Percentiles rank a stretch among this genome's conserved stretches.
Evolutionary conservation across 2,113 vertebrate genomes (phyloP).

Genomic region (Brachypteracias leptosomus): DNA sequence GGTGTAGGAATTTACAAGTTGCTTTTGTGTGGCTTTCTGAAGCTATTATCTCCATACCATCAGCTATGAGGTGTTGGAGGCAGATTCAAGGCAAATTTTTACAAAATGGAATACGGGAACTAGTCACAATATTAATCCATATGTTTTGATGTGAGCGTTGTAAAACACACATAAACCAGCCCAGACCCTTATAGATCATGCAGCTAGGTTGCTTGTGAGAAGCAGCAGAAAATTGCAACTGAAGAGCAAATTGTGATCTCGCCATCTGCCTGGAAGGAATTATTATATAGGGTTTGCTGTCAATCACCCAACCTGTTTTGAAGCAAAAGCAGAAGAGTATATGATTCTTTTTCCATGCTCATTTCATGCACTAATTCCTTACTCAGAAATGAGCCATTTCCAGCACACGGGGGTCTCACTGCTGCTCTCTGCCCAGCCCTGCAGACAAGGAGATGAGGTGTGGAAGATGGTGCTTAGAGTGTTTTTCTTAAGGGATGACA

Average conservation of each 20-base stretch:
- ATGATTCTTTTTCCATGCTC: constrained; percentile 11
- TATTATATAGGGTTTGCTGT: constrained; percentile 59
- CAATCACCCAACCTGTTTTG: constrained; percentile 65
- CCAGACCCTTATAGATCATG: not conserved
- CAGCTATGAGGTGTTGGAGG: constrained; percentile 30
- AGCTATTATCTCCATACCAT: constrained; percentile 24
- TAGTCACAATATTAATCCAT: constrained; percentile 55
- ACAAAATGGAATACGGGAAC: constrained; percentile 1
- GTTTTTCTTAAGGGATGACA: not conserved
- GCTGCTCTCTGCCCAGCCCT: not conserved
- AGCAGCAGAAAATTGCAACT: constrained; percentile 65
- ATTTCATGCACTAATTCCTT: constrained; percentile 39
- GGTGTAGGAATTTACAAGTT: not conserved
- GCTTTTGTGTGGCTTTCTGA: constrained; percentile 42
- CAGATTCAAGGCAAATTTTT: constrained; percentile 49
- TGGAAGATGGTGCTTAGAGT: not conserved
- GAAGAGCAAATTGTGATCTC: constrained; percentile 70
- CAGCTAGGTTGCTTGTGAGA: constrained; percentile 56
- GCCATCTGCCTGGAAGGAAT: constrained; percentile 72
- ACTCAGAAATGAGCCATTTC: not conserved
- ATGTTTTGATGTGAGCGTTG: constrained; percentile 23
- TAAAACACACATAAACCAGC: constrained; percentile 33
- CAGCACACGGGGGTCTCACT: not conserved
- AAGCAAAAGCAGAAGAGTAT: constrained; percentile 42
- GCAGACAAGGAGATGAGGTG: not conserved